A percentile compares a stretch with the other conserved stretches of the same genome.
Evolutionary conservation across 1,140 invertebrate genomes (phyloP).

Genomic region (Drosophila funebris): DNA sequence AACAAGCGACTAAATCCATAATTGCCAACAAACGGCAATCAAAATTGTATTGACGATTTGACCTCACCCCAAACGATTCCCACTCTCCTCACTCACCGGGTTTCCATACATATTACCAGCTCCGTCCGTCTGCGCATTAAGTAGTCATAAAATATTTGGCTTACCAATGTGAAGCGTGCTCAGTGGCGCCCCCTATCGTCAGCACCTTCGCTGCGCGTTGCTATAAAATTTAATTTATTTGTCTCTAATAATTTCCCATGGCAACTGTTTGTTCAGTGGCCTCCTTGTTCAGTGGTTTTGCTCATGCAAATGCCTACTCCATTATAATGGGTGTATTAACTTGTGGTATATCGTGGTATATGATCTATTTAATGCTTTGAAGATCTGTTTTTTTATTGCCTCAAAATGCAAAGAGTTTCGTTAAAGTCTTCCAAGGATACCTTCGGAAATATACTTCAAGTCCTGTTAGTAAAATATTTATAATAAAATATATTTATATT

Average conservation of each 20-base stretch:
- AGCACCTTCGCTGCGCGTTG: conserved; percentile 58
- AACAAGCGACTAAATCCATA: conserved; percentile 72
- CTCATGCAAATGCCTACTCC: background rate
- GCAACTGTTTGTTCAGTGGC: conserved; percentile 70
- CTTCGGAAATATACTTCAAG: too few species aligned
- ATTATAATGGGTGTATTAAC: conserved; percentile 16
- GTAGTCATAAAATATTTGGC: conserved; percentile 58
- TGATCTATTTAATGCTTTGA: background rate
- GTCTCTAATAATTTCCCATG: conserved; percentile 81
- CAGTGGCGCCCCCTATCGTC: conserved; percentile 35
- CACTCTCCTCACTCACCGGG: too few species aligned
- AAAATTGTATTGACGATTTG: conserved; percentile 57
- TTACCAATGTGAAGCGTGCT: conserved; percentile 29
- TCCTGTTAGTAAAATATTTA: too few species aligned
- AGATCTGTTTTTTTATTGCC: too few species aligned
- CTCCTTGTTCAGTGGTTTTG: conserved; percentile 22
- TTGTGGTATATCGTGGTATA: background rate
- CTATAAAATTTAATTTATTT: conserved; percentile 82
- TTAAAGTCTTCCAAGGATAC: too few species aligned
- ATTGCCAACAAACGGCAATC: conserved; percentile 75
- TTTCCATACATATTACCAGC: background rate
- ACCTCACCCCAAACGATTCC: background rate
- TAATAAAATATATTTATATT: too few species aligned
- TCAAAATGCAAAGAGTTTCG: too few species aligned
- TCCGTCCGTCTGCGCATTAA: conserved; percentile 27